These are phyloP conservation scores for Strigops habroptila DNA, from an alignment of 2,113 vertebrate species.

Conservation along the genomic window DNA sequence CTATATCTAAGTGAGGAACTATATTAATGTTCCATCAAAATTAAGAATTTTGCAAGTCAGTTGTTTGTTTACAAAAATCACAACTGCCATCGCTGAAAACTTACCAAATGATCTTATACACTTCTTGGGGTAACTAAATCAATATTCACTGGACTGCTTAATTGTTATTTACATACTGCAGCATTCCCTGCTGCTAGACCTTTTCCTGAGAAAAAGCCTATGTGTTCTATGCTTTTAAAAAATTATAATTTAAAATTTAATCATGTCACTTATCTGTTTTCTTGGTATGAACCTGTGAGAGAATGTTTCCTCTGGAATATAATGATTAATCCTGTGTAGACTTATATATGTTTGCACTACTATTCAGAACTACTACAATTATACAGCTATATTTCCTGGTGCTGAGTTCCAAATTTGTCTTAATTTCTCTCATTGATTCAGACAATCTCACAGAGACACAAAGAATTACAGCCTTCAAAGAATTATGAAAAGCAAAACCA, in stretches of 20 bases:
- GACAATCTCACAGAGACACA: background rate
- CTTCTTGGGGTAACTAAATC: background rate
- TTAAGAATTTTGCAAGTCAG: background rate
- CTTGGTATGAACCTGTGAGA: background rate
- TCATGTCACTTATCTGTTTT: background rate
- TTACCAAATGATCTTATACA: background rate
- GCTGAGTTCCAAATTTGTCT: background rate
- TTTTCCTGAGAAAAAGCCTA: background rate
- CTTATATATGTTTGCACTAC: background rate
- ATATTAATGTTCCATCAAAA: background rate
- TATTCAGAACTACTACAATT: background rate
- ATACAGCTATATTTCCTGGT: background rate
- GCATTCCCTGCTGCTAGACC: background rate
- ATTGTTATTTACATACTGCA: background rate
- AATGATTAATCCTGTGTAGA: background rate
- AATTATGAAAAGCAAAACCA: background rate
- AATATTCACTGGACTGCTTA: background rate
- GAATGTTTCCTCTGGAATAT: background rate
- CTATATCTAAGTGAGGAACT: background rate
- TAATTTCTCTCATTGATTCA: background rate
- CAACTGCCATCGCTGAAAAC: background rate
- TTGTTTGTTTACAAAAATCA: rapidly evolving
- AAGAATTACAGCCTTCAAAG: background rate
- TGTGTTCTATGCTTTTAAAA: background rate
- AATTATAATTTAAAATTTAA: background rate